These are phyloP conservation scores for Sciurus carolinensis DNA, from an alignment of 2,797 vertebrate genomes.

Conservation along the genomic window DNA sequence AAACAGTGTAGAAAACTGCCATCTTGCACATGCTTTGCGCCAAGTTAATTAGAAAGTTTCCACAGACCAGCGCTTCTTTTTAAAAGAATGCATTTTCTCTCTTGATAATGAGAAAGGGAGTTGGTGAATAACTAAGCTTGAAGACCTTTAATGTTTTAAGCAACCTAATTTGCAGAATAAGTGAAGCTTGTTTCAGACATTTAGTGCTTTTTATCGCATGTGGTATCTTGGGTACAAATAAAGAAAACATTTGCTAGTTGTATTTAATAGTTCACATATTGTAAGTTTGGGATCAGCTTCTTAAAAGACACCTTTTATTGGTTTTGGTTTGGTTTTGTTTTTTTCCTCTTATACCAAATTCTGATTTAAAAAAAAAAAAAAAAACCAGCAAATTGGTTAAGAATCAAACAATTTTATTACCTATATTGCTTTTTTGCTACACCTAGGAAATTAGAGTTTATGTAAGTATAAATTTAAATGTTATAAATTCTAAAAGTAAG, in stretches of 20 bases:
- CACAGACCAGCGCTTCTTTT: constrained; percentile 87
- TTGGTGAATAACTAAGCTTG: constrained; percentile 85
- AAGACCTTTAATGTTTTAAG: constrained; percentile 86
- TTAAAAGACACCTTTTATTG: constrained; percentile 55
- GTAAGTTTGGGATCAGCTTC: constrained; percentile 58
- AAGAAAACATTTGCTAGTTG: constrained; percentile 73
- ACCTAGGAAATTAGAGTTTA: constrained; percentile 56
- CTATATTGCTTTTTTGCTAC: background rate
- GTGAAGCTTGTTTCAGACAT: constrained; percentile 79
- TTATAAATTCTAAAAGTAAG: constrained; percentile 48
- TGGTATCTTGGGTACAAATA: constrained; percentile 77
- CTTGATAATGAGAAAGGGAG: constrained; percentile 85
- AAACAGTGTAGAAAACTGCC: constrained; percentile 83
- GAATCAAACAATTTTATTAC: constrained; percentile 38
- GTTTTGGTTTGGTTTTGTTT: background rate
- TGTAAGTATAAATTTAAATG: constrained; percentile 50
- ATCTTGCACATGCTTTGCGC: constrained; percentile 84
- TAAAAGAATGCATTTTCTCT: constrained; percentile 86
- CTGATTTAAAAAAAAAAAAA: background rate
- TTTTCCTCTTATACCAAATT: constrained; percentile 52
- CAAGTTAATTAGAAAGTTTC: constrained; percentile 89
- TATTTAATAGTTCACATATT: constrained; percentile 43
- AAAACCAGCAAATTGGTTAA: constrained; percentile 58
- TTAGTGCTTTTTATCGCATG: constrained; percentile 69
- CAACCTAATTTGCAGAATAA: constrained; percentile 86